Evolutionary conservation across 2,113 vertebrate species (phyloP).

Genomic region (Oryzias curvinotus): DNA sequence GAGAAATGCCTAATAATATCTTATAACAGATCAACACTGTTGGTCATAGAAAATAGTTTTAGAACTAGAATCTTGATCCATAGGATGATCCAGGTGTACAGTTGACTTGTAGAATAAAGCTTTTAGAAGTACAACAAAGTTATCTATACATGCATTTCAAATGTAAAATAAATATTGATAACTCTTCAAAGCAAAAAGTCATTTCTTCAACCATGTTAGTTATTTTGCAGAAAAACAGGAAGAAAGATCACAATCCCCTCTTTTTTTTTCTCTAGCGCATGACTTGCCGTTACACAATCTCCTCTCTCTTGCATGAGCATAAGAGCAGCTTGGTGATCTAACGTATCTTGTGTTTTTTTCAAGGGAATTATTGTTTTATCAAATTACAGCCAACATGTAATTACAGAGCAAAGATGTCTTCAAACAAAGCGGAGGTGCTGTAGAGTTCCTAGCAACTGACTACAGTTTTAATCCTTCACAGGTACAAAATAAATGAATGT

Average conservation of each 20-base stretch:
- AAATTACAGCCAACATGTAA: background rate
- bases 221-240: background rate
- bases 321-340: conserved; percentile 14
- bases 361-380: background rate
- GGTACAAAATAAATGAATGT: no score
- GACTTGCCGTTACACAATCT: conserved; percentile 34
- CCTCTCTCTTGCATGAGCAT: conserved; percentile 4
- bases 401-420: background rate
- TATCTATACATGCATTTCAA: no score
- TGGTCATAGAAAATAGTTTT: background rate
- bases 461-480: no score
- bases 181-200: background rate
- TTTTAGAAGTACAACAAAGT: no score
- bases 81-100: no score
- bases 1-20: background rate
- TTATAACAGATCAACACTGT: background rate
- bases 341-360: background rate
- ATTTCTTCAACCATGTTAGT: background rate
- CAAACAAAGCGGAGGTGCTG: no score
- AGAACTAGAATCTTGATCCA: no score
- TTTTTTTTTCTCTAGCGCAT: conserved; percentile 6
- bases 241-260: conserved; percentile 11
- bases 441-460: no score
- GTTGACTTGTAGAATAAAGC: no score
- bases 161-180: no score